A percentile compares a stretch with the other conserved stretches of the same genome.
Evolutionary conservation across 2,888 invertebrate genomes (phyloP).

Genomic region (Boloria euphrosyne): DNA sequence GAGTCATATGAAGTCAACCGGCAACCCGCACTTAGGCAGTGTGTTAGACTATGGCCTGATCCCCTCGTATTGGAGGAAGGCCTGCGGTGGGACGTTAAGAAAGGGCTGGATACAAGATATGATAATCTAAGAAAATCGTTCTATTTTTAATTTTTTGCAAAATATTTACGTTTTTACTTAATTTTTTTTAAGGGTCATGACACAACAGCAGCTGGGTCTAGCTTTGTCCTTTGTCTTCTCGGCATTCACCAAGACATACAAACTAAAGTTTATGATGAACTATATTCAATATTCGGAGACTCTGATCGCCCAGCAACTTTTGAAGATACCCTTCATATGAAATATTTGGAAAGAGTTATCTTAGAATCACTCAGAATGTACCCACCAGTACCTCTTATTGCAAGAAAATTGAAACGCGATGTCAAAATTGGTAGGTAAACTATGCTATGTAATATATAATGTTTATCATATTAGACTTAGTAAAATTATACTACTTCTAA

Average conservation of each 20-base stretch:
- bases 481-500: not conserved
- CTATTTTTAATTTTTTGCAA: not conserved
- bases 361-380: slow-evolving; percentile 90
- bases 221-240: slow-evolving; percentile 92
- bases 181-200: slow-evolving; percentile 67
- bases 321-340: slow-evolving; percentile 90
- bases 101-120: too few relatives aligned
- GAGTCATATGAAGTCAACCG: too few relatives aligned
- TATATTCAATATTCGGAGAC: slow-evolving; percentile 89
- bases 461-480: not conserved
- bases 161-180: not conserved
- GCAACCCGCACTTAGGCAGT: too few relatives aligned
- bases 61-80: too few relatives aligned
- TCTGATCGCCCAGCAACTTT: slow-evolving; percentile 89
- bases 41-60: too few relatives aligned
- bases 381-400: slow-evolving; percentile 91
- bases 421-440: slow-evolving; percentile 82
- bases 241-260: slow-evolving; percentile 92
- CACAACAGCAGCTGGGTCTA: slow-evolving; percentile 87
- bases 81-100: too few relatives aligned
- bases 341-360: slow-evolving; percentile 90
- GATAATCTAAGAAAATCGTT: not conserved
- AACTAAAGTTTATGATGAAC: slow-evolving; percentile 86
- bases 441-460: not conserved
- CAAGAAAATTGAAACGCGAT: slow-evolving; percentile 86